A percentile compares a stretch with the other conserved stretches of the same genome.
Evolutionary conservation across 2,113 vertebrate species (phyloP).

Genomic region (Coracopsis vasa): DNA sequence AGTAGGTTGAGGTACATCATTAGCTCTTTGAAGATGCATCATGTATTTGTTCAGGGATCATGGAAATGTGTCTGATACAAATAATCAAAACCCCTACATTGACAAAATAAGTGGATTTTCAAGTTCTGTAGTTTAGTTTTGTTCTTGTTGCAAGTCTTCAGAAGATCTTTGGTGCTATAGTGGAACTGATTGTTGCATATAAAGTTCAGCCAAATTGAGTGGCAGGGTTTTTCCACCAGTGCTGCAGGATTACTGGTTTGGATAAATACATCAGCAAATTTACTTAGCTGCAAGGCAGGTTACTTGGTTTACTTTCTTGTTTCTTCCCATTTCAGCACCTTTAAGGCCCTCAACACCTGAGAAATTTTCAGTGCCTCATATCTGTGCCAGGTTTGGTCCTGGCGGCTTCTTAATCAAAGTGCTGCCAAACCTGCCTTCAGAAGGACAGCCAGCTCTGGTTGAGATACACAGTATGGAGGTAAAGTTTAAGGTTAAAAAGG

Average conservation of each 20-base stretch:
- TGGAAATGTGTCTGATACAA: neutral
- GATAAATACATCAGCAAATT: neutral
- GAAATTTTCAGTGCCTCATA: slow-evolving; percentile 90
- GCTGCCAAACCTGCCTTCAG: slow-evolving; percentile 92
- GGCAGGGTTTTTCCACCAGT: neutral
- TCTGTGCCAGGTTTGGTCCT: slow-evolving; percentile 92
- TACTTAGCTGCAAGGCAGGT: neutral
- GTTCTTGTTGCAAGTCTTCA: neutral
- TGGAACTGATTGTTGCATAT: neutral
- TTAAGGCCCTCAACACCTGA: slow-evolving; percentile 92
- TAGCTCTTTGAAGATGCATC: neutral
- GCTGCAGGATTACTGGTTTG: neutral
- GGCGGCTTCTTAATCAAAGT: slow-evolving; percentile 92
- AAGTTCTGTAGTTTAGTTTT: neutral
- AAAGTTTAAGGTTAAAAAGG: neutral
- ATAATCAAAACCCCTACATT: neutral
- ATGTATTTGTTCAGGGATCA: neutral
- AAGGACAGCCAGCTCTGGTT: slow-evolving; percentile 93
- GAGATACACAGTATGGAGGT: slow-evolving; percentile 97
- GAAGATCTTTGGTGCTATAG: neutral
- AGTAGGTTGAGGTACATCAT: neutral
- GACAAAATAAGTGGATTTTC: neutral
- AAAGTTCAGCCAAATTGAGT: neutral
- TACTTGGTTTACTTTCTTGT: neutral
- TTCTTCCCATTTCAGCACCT: slow-evolving; percentile 73